phyloP scores from a whole-genome alignment of 2,888 invertebrate species.

The Bedellia somnulentella region DNA sequence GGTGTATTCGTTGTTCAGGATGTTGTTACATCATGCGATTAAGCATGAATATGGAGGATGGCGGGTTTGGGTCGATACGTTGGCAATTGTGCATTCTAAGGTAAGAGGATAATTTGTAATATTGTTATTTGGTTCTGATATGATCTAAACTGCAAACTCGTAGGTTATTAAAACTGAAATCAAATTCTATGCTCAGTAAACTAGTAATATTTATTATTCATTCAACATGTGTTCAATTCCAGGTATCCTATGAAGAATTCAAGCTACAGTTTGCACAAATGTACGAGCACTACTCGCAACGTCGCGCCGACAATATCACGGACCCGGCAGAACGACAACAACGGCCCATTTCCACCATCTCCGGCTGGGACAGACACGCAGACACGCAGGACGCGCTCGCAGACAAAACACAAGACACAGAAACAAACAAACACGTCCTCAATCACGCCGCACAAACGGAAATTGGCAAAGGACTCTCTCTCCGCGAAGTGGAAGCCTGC shows the following conservation, averaged over 20 bases:
- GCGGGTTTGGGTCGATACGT: conserved; percentile 99
- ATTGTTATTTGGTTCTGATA: too few species aligned
- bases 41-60: conserved; percentile 99
- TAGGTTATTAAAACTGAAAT: background rate
- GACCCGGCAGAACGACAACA: conserved; percentile 92
- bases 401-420: too few species aligned
- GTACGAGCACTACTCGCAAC: conserved; percentile 94
- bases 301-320: conserved; percentile 91
- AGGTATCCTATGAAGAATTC: conserved; percentile 98
- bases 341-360: conserved; percentile 93
- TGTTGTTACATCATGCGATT: conserved; percentile 97
- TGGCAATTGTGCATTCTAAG: conserved; percentile 99
- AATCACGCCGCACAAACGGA: conserved; percentile 52
- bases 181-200: background rate
- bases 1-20: conserved; percentile 96
- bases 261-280: conserved; percentile 96
- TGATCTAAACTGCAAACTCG: too few species aligned
- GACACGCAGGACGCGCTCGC: conserved; percentile 14
- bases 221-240: conserved; percentile 11
- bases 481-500: conserved; percentile 45
- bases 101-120: too few species aligned
- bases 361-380: conserved; percentile 82
- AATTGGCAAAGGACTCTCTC: conserved; percentile 41
- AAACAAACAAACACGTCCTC: too few species aligned
- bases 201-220: background rate